Conservation (phyloP, 2,888 invertebrate species). For the Rapana venosa region DNA sequence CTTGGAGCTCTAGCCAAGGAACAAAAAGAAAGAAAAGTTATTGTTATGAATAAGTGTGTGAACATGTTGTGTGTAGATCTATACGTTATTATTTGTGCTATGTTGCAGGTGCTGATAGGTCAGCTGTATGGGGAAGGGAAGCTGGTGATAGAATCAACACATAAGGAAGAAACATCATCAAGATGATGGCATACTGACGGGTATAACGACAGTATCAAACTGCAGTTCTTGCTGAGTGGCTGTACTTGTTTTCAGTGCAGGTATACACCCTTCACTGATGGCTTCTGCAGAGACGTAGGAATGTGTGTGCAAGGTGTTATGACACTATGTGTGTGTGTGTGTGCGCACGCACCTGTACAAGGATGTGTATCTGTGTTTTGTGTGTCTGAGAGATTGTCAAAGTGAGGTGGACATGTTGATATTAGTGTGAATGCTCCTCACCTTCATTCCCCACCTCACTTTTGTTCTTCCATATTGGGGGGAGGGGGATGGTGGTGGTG, state of each 20-base stretch:
- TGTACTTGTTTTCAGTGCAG: not conserved
- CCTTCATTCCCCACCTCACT: too few species aligned
- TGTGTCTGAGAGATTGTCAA: not conserved
- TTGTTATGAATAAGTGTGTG: too few species aligned
- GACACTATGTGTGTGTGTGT: not conserved
- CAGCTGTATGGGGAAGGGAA: conserved; percentile 66
- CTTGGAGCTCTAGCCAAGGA: too few species aligned
- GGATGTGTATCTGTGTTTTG: too few species aligned
- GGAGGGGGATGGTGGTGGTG: too few species aligned
- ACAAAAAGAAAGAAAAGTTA: too few species aligned
- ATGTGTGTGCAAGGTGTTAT: not conserved
- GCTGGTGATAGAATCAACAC: conserved; percentile 62
- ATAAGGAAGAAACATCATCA: not conserved
- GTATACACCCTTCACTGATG: not conserved
- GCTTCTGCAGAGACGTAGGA: not conserved
- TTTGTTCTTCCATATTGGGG: too few species aligned
- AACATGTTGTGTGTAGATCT: too few species aligned
- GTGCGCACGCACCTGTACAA: too few species aligned
- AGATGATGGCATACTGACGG: not conserved
- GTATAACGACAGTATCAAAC: not conserved
- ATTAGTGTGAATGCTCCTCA: too few species aligned
- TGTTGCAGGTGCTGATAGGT: conserved; percentile 63
- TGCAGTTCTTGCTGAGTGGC: not conserved
- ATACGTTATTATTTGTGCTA: not conserved
- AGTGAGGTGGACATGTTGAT: too few species aligned